Percentiles rank a stretch among this genome's conserved stretches.
Evolutionary conservation across 2,797 vertebrate genomes (phyloP).

Genomic region (Cossypha dichroa): DNA sequence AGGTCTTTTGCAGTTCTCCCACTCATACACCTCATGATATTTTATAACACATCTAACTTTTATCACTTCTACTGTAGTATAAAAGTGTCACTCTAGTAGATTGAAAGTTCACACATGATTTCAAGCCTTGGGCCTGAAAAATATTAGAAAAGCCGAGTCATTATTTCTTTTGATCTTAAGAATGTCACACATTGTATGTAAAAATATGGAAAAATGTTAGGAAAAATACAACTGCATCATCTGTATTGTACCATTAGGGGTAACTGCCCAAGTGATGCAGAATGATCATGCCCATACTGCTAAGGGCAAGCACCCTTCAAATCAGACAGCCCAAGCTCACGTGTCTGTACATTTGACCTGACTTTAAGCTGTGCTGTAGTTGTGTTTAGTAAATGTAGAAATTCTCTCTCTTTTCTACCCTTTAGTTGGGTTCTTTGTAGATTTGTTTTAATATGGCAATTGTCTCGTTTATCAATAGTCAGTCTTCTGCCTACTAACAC

Average conservation of each 20-base stretch:
- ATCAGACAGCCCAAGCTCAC: accelerated
- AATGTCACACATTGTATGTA: not conserved
- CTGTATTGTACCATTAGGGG: not conserved
- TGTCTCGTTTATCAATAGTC: not conserved
- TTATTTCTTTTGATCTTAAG: not conserved
- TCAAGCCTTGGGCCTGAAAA: not conserved
- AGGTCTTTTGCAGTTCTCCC: not conserved
- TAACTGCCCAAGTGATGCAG: not conserved
- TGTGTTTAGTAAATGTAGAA: not conserved
- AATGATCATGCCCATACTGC: not conserved
- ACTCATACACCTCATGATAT: not conserved
- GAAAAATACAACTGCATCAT: not conserved
- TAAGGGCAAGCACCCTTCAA: not conserved
- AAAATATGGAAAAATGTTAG: not conserved
- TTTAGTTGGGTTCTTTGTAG: not conserved
- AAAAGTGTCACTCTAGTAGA: not conserved
- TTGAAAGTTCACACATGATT: not conserved
- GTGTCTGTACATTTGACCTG: not conserved
- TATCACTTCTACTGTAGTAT: not conserved
- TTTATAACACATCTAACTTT: not conserved
- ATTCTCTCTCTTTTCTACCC: not conserved
- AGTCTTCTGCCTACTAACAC: not conserved
- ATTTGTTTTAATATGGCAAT: not conserved
- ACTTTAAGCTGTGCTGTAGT: not conserved
- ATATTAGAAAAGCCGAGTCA: not conserved